Evolutionary conservation across 53 echinoderm and acorn worm genomes (phyloP).

Genomic region (Temnopleurus reevesii): DNA sequence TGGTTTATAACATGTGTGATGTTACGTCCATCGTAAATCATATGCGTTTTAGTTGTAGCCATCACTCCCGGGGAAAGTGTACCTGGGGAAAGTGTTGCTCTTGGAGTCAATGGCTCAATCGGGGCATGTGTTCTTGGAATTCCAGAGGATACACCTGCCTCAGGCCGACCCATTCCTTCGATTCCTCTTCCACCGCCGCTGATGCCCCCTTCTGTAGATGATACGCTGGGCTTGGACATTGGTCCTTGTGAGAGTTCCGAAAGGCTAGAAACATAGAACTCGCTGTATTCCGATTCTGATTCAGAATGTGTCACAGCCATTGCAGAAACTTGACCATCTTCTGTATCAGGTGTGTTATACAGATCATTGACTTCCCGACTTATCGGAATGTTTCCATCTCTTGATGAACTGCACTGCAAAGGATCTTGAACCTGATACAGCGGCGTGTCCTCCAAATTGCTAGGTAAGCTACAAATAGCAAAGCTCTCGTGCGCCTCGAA

Average conservation of each 20-base stretch:
- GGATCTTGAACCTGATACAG: constrained; percentile 6
- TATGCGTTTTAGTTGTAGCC: background rate
- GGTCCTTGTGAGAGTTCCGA: background rate
- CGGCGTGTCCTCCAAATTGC: background rate
- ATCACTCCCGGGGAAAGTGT: background rate
- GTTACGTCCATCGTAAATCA: background rate
- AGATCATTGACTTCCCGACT: constrained; percentile 30
- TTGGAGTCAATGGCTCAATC: constrained; percentile 4
- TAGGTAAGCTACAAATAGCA: constrained; percentile 13
- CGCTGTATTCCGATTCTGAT: constrained; percentile 37
- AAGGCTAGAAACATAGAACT: background rate
- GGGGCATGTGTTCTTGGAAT: background rate
- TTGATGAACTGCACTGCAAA: background rate
- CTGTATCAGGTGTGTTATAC: background rate
- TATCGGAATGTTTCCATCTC: background rate
- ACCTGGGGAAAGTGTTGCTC: constrained; percentile 11
- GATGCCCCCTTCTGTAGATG: background rate
- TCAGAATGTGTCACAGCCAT: background rate
- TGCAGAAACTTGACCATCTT: background rate
- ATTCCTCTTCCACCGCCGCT: background rate
- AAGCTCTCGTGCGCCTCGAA: constrained; percentile 52
- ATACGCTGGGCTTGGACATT: background rate
- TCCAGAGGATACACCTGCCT: background rate
- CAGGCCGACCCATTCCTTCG: background rate
- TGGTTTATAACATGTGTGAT: background rate